phyloP scores from a whole-genome alignment of 2,888 invertebrate species.

The Rhamnusium bicolor region DNA sequence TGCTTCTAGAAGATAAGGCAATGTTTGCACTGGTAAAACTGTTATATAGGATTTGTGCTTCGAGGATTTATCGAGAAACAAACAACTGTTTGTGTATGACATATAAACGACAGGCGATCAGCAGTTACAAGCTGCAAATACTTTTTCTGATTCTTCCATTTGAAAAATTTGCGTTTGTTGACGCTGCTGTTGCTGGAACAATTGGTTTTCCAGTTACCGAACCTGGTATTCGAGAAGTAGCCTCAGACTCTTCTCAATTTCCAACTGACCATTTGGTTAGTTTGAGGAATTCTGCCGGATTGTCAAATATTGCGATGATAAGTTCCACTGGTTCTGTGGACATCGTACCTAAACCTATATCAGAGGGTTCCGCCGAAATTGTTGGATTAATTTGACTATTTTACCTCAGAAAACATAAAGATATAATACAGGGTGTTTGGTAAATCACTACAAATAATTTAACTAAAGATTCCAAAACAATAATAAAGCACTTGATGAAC shows the following conservation, averaged over 20 bases:
- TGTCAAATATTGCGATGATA: slow-evolving; percentile 73
- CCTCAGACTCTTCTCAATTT: slow-evolving; percentile 85
- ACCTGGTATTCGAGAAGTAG: slow-evolving; percentile 88
- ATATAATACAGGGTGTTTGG: too few relatives aligned
- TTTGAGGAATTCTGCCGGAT: slow-evolving; percentile 68
- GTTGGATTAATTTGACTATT: slow-evolving; percentile 75
- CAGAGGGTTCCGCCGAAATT: slow-evolving; percentile 79
- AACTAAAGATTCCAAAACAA: too few relatives aligned
- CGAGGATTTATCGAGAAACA: slow-evolving; percentile 73
- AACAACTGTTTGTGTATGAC: slow-evolving; percentile 78
- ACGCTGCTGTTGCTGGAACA: slow-evolving; percentile 64
- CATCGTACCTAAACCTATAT: slow-evolving; percentile 86
- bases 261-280: slow-evolving; percentile 84
- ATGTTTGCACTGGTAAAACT: slow-evolving; percentile 73
- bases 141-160: slow-evolving; percentile 70
- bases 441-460: too few relatives aligned
- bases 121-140: slow-evolving; percentile 72
- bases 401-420: too few relatives aligned
- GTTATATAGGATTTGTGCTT: slow-evolving; percentile 71
- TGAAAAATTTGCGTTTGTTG: slow-evolving; percentile 65
- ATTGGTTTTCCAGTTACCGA: slow-evolving; percentile 79
- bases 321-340: slow-evolving; percentile 82
- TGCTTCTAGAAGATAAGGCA: slow-evolving; percentile 85
- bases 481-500: too few relatives aligned
- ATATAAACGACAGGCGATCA: slow-evolving; percentile 75